These are phyloP conservation scores for Sebastes flavidus DNA, from an alignment of 2,797 vertebrate genomes.

Conservation along the genomic window DNA sequence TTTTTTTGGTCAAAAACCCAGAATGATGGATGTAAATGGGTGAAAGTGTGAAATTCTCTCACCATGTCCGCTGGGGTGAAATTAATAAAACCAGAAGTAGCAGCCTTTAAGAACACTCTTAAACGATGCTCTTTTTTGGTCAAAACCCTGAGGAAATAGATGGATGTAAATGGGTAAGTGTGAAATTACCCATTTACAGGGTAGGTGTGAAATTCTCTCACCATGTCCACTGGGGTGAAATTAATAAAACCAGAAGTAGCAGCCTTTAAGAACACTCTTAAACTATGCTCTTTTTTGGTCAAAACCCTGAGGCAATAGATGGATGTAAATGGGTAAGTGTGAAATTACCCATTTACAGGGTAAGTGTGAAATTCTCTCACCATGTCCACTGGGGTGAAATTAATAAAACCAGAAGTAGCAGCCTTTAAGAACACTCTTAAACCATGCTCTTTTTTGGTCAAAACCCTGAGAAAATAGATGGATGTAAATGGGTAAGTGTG, in stretches of 20 bases:
- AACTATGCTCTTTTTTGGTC: too few species aligned
- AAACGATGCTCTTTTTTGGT: too few species aligned
- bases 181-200: too few species aligned
- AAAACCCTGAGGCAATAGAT: background rate
- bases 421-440: background rate
- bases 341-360: too few species aligned
- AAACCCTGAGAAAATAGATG: background rate
- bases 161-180: background rate
- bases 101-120: background rate
- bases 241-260: background rate
- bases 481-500: background rate
- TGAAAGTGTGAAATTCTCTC: background rate
- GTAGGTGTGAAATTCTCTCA: background rate
- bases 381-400: conserved; percentile 76
- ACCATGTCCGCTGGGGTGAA: conserved; percentile 73
- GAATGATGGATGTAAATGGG: background rate
- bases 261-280: background rate
- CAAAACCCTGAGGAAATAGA: background rate
- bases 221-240: background rate
- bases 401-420: background rate
- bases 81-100: background rate
- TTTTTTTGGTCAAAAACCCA: background rate
- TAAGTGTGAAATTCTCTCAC: background rate
- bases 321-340: background rate
- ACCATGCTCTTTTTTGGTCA: background rate